Evolutionary conservation across 2,797 vertebrate species (phyloP).

Genomic region (Takifugu rubripes): DNA sequence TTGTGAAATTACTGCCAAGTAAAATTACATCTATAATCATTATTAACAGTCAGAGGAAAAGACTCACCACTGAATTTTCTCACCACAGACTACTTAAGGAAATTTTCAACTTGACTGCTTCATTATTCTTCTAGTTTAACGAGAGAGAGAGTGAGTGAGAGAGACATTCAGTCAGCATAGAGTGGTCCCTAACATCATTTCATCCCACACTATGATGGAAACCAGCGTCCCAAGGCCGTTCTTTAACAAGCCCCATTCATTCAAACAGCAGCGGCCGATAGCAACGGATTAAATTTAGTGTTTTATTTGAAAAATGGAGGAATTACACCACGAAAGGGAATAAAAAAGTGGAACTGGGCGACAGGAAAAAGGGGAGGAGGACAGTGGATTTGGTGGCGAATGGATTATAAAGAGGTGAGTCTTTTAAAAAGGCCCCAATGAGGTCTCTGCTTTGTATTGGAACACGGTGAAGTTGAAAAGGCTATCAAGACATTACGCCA

Average conservation of each 20-base stretch:
- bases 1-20: too few relatives aligned
- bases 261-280: slow-evolving; percentile 59
- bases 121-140: slow-evolving; percentile 36
- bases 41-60: slow-evolving; percentile 20
- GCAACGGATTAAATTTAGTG: slow-evolving; percentile 57
- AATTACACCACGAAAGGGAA: slow-evolving; percentile 48
- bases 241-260: slow-evolving; percentile 62
- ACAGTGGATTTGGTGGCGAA: slow-evolving; percentile 27
- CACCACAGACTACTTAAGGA: slow-evolving; percentile 37
- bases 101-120: slow-evolving; percentile 41
- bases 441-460: slow-evolving; percentile 18
- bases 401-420: slow-evolving; percentile 28
- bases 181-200: slow-evolving; percentile 32
- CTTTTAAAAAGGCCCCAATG: slow-evolving; percentile 5
- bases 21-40: slow-evolving; percentile 11
- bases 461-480: slow-evolving; percentile 47
- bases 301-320: slow-evolving; percentile 53
- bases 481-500: slow-evolving; percentile 59
- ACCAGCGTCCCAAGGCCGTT: slow-evolving; percentile 44
- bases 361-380: slow-evolving; percentile 14
- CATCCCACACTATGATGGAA: slow-evolving; percentile 41
- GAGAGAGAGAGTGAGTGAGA: too few relatives aligned
- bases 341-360: slow-evolving; percentile 15
- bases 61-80: slow-evolving; percentile 10
- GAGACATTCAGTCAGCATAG: slow-evolving; percentile 39